Base-by-base conservation (phyloP, 2,797 vertebrate species). In the Pampus argenteus region DNA sequence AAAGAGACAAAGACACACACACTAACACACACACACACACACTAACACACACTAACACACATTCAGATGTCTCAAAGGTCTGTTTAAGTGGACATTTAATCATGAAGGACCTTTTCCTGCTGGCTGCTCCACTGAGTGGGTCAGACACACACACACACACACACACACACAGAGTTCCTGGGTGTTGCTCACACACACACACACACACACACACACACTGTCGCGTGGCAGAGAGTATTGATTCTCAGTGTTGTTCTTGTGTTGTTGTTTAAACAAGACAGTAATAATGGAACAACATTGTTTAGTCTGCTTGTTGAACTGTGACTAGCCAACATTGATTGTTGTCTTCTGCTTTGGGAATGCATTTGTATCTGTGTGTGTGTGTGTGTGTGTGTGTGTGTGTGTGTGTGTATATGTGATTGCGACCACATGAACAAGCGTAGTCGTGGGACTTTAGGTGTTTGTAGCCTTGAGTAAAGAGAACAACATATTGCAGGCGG, bases 211-310 rank as follows among this genome's bases (percentile, higher is more conserved):
- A 42, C 60, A 56, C n/a, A 49, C 23, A 26, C 47, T 49, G 73
- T 81, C 45, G 72, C 44, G 59, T 81, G 78, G 75, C 57, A 70
- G 38, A 70, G 38, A 40, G 40, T 84, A 93, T 93, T 90, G 91
- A 93, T 91, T 86, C 60, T 71, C 29, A 56, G 77, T 87, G 88
- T 82, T 86, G 85, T 83, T 86, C 84, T 78, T 82, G 67, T 80
- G 81, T 85, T 85, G 86, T 87, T 90, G 79, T 83, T 92, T 93
- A 92, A 91, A 92, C 90, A 90, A 89, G 88, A 90, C 87, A 83
- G 86, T 89, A 90, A 91, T 92, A 92, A 93, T 90, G 83, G 86
- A 88, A 84, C 86, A 86, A 82, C 86, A 81, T 86, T 91, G 86
- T 91, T 90, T 89, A 87, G 86, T 81, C 87, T 86, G 86, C 74